Evolutionary conservation across 2,888 invertebrate genomes (phyloP), one percentile per base, ranked within the genome.

Genomic region (Stegana nigrithorax): DNA sequence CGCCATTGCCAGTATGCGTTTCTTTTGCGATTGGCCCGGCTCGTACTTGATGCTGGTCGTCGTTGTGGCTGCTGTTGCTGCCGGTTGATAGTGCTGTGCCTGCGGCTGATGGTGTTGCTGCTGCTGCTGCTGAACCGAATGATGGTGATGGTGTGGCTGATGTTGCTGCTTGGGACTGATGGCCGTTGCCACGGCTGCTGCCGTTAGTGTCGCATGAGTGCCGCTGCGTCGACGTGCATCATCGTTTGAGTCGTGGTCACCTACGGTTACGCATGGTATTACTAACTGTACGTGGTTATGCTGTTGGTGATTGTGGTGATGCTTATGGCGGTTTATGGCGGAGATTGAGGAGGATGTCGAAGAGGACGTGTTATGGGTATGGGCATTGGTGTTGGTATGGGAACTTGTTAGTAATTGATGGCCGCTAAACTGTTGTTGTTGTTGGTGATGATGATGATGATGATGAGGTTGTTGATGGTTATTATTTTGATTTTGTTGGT

Each of bases 1-100:
- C 60, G 94, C 94, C 86, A 96, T 94, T 59, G 95, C 95, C 67
- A 96, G 86, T 59, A 96, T 87, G 26, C 95, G 89, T 84, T 96
- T 96, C 89, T 96, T 96, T 86, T 96, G 95, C 59, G 93, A 93
- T 83, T 93, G 92, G 8, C 91, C 91, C 1, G 85, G 84, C 66
- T 86, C 85, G 64, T 85, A 85, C 63, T 85, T 86, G 32, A 85
- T 82, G 68, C 73, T 82, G 5, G 85, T 71, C n/a, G n/a, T n/a
- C n/a, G n/a, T n/a, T n/a, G n/a, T n/a, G n/a, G n/a, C n/a, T n/a
- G n/a, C n/a, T n/a, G n/a, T n/a, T n/a, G n/a, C n/a, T n/a, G n/a
- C n/a, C 60, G 76, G 82, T 53, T 77, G 82, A 10, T 72, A 68
- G n/a, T 66, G 65, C 10, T 27, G 53, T 8, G 42, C 59, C 26